phyloP scores from a whole-genome alignment of 2,888 invertebrate genomes.

The Allygus modestus region DNA sequence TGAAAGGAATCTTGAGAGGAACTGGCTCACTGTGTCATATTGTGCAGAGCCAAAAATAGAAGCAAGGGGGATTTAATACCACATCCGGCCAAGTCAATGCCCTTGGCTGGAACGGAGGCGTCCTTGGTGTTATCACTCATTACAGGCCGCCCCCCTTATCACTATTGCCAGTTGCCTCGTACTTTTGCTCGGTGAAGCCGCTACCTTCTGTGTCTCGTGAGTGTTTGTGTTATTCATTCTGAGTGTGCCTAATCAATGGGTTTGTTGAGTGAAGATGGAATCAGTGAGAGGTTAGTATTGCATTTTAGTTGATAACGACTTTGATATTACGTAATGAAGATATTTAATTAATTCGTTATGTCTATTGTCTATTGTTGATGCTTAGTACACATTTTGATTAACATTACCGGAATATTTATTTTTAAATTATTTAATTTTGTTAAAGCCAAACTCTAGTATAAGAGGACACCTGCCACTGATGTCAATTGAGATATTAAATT shows the following conservation, averaged over 20 bases:
- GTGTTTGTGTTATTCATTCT: neutral
- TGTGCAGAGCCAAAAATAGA: neutral
- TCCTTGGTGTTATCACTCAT: neutral
- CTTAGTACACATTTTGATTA: too few relatives aligned
- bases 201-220: neutral
- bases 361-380: too few relatives aligned
- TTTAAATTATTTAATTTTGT: too few relatives aligned
- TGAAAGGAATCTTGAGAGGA: too few relatives aligned
- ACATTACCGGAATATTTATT: too few relatives aligned
- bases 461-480: too few relatives aligned
- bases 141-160: neutral
- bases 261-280: neutral
- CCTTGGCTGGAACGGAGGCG: conserved; percentile 26
- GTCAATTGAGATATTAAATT: too few relatives aligned
- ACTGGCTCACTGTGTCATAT: neutral
- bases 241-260: neutral
- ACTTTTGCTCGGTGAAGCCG: neutral
- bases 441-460: too few relatives aligned
- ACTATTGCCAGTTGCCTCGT: neutral
- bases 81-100: neutral
- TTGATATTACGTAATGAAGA: too few relatives aligned
- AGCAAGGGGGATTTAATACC: conserved; percentile 15
- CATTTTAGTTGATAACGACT: neutral
- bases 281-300: neutral
- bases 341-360: too few relatives aligned